Percentiles rank a stretch among this genome's conserved stretches.
phyloP scores from a whole-genome alignment of 2,797 vertebrate genomes.

The Alauda arvensis region DNA sequence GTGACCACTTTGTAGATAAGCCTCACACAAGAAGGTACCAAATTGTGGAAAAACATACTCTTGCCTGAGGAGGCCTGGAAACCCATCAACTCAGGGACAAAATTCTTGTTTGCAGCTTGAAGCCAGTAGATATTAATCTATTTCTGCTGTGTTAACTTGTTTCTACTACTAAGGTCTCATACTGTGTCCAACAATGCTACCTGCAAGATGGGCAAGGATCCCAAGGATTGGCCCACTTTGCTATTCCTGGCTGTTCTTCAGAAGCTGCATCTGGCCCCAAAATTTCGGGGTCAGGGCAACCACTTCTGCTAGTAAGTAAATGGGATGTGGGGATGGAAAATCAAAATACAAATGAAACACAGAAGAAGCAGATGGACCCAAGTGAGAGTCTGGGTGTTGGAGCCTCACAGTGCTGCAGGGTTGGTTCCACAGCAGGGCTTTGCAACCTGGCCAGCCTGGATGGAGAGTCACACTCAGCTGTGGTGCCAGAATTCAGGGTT shows the following conservation, averaged over 20 bases:
- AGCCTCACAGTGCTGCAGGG: background rate
- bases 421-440: background rate
- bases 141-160: background rate
- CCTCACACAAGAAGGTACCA: background rate
- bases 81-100: background rate
- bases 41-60: background rate
- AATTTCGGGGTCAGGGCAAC: background rate
- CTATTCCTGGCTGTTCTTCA: background rate
- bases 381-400: background rate
- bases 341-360: background rate
- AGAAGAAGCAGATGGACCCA: background rate
- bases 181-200: background rate
- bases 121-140: background rate
- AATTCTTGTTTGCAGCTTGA: background rate
- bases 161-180: background rate
- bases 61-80: background rate
- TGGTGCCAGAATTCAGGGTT: accelerated
- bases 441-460: background rate
- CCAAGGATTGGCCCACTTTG: background rate
- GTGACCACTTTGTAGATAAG: background rate
- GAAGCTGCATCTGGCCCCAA: background rate
- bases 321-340: background rate
- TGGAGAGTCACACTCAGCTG: background rate
- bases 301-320: background rate
- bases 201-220: background rate